These are phyloP conservation scores for Odontomyia ornata DNA, from an alignment of 2,888 invertebrate genomes.

Conservation along the genomic window DNA sequence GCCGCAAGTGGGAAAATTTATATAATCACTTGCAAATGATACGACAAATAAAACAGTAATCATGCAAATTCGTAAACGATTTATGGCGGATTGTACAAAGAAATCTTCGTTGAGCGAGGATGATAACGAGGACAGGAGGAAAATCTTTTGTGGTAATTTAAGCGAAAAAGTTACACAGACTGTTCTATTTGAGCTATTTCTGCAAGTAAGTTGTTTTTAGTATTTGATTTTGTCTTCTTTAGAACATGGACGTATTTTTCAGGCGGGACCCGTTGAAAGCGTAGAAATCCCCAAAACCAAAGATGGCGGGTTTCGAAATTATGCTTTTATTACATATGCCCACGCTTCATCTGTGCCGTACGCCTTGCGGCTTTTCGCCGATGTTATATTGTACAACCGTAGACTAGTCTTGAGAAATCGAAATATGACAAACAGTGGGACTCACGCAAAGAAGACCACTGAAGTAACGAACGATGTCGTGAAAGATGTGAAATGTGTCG, in stretches of 20 bases:
- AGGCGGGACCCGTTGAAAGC: slow-evolving; percentile 77
- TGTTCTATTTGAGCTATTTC: slow-evolving; percentile 82
- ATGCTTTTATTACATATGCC: slow-evolving; percentile 81
- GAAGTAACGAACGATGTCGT: background rate
- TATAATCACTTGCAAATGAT: background rate
- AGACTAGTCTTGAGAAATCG: slow-evolving; percentile 65
- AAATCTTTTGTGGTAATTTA: slow-evolving; percentile 84
- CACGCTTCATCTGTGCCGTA: slow-evolving; percentile 81
- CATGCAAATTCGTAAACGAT: slow-evolving; percentile 32
- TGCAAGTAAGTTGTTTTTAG: slow-evolving; percentile 70
- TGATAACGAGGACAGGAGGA: slow-evolving; percentile 66
- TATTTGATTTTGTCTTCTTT: background rate
- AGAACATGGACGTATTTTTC: slow-evolving; percentile 16
- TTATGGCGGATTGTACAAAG: background rate
- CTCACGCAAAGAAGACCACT: slow-evolving; percentile 58
- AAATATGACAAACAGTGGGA: slow-evolving; percentile 48
- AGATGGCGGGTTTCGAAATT: slow-evolving; percentile 74
- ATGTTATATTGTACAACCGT: slow-evolving; percentile 74
- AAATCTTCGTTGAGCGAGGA: slow-evolving; percentile 35
- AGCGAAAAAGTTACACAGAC: slow-evolving; percentile 82
- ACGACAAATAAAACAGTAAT: background rate
- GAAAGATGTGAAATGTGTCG: background rate
- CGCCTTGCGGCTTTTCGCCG: slow-evolving; percentile 77
- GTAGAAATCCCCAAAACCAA: slow-evolving; percentile 79
- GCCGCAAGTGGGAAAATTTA: background rate